Base-by-base conservation (phyloP, 1,140 invertebrate genomes). In the Globodera rostochiensis region DNA sequence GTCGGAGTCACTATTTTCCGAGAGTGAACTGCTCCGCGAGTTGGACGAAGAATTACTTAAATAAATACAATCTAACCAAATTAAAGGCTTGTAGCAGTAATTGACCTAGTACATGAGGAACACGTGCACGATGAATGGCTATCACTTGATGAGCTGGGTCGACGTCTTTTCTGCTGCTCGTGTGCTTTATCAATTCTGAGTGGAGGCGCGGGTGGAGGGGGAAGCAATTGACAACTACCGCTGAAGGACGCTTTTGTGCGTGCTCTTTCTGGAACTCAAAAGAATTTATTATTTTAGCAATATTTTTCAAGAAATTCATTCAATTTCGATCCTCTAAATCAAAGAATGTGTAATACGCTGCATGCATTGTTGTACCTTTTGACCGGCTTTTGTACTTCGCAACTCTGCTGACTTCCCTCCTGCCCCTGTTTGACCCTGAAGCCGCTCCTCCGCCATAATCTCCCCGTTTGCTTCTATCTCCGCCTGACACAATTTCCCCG, bases 1-100 rank as follows among this genome's bases (percentile, higher is more conserved):
- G 13, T 71, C 69, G 25, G 69, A 71, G 46, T 47, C 46, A 71
- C n/a, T 71, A 19, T 71, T 36, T 71, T 71, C 69, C 8, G 57
- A 64, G 13, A n/a, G 19, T 19, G 57, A 64, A 64, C 19, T 64
- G 57, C 13, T 64, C 57, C 57, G 57, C 13, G 69, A 71, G 69
- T 47, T 71, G 21, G 69, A 71, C 3, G 69, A 71, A 9, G 36
- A 71, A 71, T 47, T 4, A 45, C 69, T 71, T 13, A 71, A 71
- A 45, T 47, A 71, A 69, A 21, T 19, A 36, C 21, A 71, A 13
- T 71, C 11, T 45, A 25, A 45, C 8, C 36, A 36, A 47, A 71
- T 36, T 71, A 11, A 0, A 45, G 21, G n/a, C 11, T 11, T 25
- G 19, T 70, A 9, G 9, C n/a, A 70, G n/a, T 15, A 25, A 19